Base-by-base conservation (phyloP, 1,140 invertebrate genomes). In the Venturia canescens region DNA sequence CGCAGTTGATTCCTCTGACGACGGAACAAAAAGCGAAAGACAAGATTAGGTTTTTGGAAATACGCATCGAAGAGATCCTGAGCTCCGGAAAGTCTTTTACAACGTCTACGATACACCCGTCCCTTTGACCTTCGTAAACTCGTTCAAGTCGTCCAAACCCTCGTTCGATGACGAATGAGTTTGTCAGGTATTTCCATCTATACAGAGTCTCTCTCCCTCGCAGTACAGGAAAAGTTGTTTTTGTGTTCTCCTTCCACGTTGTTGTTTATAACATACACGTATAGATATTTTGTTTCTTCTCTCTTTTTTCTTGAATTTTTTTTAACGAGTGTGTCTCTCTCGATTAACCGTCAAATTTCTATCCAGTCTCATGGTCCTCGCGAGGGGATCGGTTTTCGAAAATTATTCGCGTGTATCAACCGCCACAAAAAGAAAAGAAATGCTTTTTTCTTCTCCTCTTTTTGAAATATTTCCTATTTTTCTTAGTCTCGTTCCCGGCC, bases 311-410 rank as follows among this genome's bases (percentile, higher is more conserved):
- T 53, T 53, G 18, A 4, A 21, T n/a, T n/a, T 53, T n/a, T 53
- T 21, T 44, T 11, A 44, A 44, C 38, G 38, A 44, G 0, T 9
- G 38, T 44, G 0, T 9, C 7, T 44, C 38, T 44, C 23, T 34
- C 16, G 53, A 38, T 26, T 72, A 29, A 53, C n/a, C 31, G 23
- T 80, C 31, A 57, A 38, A 79, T 34, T 79, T 21, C n/a, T 38
- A n/a, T 69, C 80, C 80, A 79, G 72, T 82, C 78, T 83, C 79
- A 76, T 79, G 23, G 53, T 75, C 80, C 60, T 9, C 27, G 21
- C 26, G 11, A n/a, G 60, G 34, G 57, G 4, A 23, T 23, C 60
- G 60, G 21, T 23, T 63, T n/a, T n/a, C 1, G 2, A 7, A 53
- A 53, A n/a, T 4, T 44, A 7, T 53, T 53, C 50, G 18, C 50